phyloP scores from a whole-genome alignment of 2,888 invertebrate genomes.

The Aquatica leii region DNA sequence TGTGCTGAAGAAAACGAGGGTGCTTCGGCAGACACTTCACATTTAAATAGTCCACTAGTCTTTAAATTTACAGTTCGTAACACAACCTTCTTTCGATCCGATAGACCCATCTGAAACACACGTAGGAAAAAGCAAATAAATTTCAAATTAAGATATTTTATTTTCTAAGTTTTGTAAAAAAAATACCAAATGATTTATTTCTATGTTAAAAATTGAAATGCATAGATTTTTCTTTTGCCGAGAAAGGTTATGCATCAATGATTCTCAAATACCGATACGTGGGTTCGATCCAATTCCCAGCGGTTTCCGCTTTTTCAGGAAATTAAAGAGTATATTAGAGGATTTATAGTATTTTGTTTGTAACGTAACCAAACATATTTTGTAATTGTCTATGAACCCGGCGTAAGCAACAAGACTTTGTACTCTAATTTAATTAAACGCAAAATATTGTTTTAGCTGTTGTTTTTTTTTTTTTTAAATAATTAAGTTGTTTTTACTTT shows the following conservation, averaged over 20 bases:
- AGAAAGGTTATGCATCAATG: conserved; percentile 6
- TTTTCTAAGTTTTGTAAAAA: too few species aligned
- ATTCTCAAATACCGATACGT: conserved; percentile 7
- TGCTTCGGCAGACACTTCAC: conserved; percentile 82
- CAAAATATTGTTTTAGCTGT: too few species aligned
- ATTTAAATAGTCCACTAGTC: conserved; percentile 76
- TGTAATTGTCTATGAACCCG: neutral
- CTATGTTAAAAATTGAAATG: neutral
- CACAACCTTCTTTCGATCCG: conserved; percentile 72
- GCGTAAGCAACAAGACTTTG: too few species aligned
- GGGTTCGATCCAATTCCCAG: conserved; percentile 5
- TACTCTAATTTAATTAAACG: too few species aligned
- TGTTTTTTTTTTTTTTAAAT: too few species aligned
- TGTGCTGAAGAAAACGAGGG: conserved; percentile 79
- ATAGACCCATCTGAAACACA: conserved; percentile 63
- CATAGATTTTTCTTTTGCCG: conserved; percentile 4
- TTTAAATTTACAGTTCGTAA: conserved; percentile 73
- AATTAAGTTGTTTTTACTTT: too few species aligned
- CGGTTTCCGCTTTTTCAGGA: conserved; percentile 9
- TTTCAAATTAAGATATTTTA: neutral
- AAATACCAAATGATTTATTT: too few species aligned
- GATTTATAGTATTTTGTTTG: conserved; percentile 5
- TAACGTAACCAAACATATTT: conserved; percentile 1
- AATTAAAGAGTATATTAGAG: conserved; percentile 10
- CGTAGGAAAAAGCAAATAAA: neutral